A percentile compares a stretch with the other conserved stretches of the same genome.
These are phyloP conservation scores for Nyctibius bracteatus DNA, from an alignment of 2,113 vertebrate species.

Conservation along the genomic window DNA sequence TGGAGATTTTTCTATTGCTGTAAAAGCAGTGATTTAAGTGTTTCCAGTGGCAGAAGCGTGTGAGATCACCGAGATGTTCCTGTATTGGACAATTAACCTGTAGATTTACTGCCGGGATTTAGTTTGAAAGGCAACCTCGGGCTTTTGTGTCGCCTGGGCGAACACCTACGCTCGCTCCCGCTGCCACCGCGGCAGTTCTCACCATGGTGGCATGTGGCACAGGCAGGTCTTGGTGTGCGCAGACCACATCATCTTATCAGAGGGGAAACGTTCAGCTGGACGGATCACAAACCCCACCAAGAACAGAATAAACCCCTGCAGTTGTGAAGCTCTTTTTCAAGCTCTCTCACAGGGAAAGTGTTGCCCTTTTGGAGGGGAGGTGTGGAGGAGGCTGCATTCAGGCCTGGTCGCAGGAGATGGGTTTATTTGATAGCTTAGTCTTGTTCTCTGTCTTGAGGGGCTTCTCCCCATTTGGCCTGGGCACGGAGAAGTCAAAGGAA, in stretches of 20 bases:
- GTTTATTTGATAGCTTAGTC: background rate
- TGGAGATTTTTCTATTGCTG: background rate
- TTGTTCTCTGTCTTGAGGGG: background rate
- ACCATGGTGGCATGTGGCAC: accelerated
- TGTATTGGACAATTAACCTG: background rate
- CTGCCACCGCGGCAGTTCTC: background rate
- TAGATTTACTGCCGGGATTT: background rate
- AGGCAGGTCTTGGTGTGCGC: background rate
- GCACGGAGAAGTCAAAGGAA: background rate
- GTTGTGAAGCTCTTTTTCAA: background rate
- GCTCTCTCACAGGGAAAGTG: background rate
- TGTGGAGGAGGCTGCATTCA: background rate
- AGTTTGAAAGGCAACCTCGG: background rate
- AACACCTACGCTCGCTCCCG: accelerated
- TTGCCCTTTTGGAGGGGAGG: background rate
- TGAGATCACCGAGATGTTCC: background rate
- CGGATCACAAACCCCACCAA: background rate
- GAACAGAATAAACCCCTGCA: too few relatives aligned
- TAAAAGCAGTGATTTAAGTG: background rate
- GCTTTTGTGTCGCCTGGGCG: accelerated
- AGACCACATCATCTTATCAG: background rate
- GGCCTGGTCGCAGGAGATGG: background rate
- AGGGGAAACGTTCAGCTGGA: background rate
- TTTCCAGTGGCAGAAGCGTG: background rate
- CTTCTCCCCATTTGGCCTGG: background rate